Percentiles rank a stretch among this genome's conserved stretches.
phyloP scores from a whole-genome alignment of 2,888 invertebrate genomes.

The Camponotus fellah region DNA sequence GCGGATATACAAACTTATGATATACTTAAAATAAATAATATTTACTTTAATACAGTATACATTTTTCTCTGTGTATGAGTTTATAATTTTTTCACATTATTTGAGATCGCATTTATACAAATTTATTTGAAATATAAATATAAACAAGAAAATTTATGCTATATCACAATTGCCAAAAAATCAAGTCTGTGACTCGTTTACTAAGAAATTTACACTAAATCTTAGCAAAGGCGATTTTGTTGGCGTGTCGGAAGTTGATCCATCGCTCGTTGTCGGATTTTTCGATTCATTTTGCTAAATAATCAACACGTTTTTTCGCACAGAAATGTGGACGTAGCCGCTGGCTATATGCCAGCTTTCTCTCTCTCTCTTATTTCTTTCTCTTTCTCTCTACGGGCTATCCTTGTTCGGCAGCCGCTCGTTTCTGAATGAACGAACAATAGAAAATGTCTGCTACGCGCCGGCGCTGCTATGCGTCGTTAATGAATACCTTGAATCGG shows the following conservation, averaged over 20 bases:
- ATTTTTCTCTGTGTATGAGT: neutral
- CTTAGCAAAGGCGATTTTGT: neutral
- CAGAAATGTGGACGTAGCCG: constrained; percentile 51
- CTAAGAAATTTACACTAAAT: neutral
- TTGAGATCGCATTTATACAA: neutral
- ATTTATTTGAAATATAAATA: neutral
- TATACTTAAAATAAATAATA: too few relatives aligned
- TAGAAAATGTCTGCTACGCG: constrained; percentile 75
- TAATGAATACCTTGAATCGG: constrained; percentile 77
- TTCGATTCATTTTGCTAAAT: constrained; percentile 48
- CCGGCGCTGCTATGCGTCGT: constrained; percentile 70
- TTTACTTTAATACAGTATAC: too few relatives aligned
- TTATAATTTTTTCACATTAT: too few relatives aligned
- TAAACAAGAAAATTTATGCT: neutral
- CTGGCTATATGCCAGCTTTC: constrained; percentile 72
- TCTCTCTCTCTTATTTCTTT: neutral
- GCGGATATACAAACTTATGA: too few relatives aligned
- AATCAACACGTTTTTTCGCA: constrained; percentile 56
- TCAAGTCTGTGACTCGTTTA: neutral
- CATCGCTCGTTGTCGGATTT: constrained; percentile 17
- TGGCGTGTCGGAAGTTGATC: constrained; percentile 14
- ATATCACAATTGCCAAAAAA: neutral
- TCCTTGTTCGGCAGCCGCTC: constrained; percentile 64
- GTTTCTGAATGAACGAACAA: constrained; percentile 77
- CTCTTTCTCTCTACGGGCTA: constrained; percentile 55